Conservation (phyloP, 2,888 invertebrate genomes). For the Pseudanteris insignis region DNA sequence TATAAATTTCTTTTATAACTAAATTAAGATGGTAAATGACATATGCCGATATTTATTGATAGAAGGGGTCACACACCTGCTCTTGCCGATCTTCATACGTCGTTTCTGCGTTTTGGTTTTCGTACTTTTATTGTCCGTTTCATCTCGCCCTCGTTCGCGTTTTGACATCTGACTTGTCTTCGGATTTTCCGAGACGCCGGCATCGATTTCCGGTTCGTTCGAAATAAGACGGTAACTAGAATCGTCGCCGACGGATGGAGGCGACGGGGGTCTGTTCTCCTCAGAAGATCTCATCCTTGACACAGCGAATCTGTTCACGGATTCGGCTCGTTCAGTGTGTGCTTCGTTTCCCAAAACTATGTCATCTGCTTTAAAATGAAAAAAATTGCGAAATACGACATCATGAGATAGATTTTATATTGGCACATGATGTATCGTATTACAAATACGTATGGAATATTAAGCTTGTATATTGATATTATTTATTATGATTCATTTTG, state of each 20-base stretch:
- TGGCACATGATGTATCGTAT: too few relatives aligned
- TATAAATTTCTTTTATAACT: too few relatives aligned
- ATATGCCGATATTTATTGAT: background rate
- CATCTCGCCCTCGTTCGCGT: constrained; percentile 36
- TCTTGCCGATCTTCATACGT: constrained; percentile 60
- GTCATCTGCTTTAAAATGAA: constrained; percentile 53
- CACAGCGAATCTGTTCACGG: constrained; percentile 53
- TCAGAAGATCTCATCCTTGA: constrained; percentile 47
- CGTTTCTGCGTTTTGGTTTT: constrained; percentile 51
- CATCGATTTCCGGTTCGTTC: constrained; percentile 52
- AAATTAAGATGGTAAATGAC: too few relatives aligned
- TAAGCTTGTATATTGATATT: too few relatives aligned
- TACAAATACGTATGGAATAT: too few relatives aligned
- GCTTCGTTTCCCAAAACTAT: constrained; percentile 64
- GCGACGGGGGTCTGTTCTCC: constrained; percentile 49
- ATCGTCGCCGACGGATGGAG: constrained; percentile 51
- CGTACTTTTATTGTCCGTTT: constrained; percentile 39
- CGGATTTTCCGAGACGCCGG: constrained; percentile 40
- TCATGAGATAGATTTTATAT: constrained; percentile 15
- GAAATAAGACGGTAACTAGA: constrained; percentile 50
- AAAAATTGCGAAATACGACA: constrained; percentile 17
- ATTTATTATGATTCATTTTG: too few relatives aligned
- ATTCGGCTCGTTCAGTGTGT: constrained; percentile 64
- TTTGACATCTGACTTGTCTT: constrained; percentile 48
- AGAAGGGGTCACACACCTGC: constrained; percentile 58